A percentile compares a stretch with the other conserved stretches of the same genome.
Conservation (phyloP, 2,888 invertebrate genomes). For the Pinctada fucata region DNA sequence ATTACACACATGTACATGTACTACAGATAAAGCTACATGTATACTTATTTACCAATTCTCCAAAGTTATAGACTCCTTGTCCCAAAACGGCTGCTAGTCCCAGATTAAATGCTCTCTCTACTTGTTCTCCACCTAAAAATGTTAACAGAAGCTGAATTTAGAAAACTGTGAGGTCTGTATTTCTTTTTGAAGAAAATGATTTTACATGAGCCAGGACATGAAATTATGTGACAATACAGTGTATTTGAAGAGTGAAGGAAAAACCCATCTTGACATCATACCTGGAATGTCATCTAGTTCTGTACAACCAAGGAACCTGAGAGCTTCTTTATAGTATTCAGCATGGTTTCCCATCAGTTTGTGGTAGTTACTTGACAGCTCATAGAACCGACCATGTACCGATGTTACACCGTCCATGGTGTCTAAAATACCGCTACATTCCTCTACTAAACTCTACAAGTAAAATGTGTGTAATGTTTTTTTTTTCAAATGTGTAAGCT, state of each 20-base stretch:
- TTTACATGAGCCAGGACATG: too few species aligned
- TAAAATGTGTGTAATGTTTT: not conserved
- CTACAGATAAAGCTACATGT: not conserved
- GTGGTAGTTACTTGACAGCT: constrained; percentile 94
- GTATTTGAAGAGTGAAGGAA: too few species aligned
- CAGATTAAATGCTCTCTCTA: constrained; percentile 88
- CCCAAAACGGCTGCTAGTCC: constrained; percentile 94
- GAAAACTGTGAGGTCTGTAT: too few species aligned
- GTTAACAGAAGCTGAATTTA: not conserved
- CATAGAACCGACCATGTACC: constrained; percentile 95
- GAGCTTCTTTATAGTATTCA: constrained; percentile 95
- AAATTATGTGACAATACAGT: too few species aligned
- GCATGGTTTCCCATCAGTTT: constrained; percentile 85
- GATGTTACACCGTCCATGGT: constrained; percentile 94
- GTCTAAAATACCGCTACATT: constrained; percentile 89
- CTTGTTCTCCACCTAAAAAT: constrained; percentile 67
- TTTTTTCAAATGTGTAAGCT: not conserved
- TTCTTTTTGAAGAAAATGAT: too few species aligned
- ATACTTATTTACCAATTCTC: constrained; percentile 85
- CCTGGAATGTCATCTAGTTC: constrained; percentile 83
- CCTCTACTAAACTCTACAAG: constrained; percentile 86
- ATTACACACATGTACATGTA: not conserved
- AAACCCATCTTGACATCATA: constrained; percentile 36
- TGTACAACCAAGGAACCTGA: constrained; percentile 87
- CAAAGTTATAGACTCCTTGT: constrained; percentile 94